phyloP scores from a whole-genome alignment of 2,888 invertebrate genomes.

The Vanessa cardui region DNA sequence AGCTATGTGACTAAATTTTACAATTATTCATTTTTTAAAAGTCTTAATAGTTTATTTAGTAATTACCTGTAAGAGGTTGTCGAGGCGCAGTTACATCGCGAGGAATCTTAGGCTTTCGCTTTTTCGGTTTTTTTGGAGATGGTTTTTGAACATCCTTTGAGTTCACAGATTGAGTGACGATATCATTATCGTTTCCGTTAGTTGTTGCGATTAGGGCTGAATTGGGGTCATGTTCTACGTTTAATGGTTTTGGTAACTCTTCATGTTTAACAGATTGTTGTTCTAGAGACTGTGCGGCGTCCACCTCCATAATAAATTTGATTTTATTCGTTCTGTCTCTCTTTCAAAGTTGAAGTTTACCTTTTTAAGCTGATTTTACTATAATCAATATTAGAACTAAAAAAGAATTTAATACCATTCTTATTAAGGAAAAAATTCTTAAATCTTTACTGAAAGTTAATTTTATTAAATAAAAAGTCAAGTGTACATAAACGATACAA shows the following conservation, averaged over 20 bases:
- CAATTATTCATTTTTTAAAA: too few relatives aligned
- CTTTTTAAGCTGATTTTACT: too few relatives aligned
- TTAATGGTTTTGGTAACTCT: constrained; percentile 38
- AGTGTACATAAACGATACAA: too few relatives aligned
- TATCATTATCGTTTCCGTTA: constrained; percentile 39
- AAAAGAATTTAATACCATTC: too few relatives aligned
- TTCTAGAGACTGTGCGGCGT: constrained; percentile 33
- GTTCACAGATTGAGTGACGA: constrained; percentile 24
- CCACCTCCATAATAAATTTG: constrained; percentile 37
- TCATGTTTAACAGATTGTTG: constrained; percentile 36
- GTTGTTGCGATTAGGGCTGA: constrained; percentile 24
- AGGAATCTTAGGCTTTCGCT: constrained; percentile 86
- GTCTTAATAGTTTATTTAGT: not conserved
- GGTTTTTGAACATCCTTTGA: constrained; percentile 60
- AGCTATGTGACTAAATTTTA: too few relatives aligned
- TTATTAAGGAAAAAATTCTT: too few relatives aligned
- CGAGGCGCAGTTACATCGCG: constrained; percentile 88
- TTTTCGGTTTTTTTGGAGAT: constrained; percentile 80
- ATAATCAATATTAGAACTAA: too few relatives aligned
- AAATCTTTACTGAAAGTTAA: too few relatives aligned
- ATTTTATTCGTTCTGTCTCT: not conserved
- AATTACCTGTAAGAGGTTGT: constrained; percentile 86
- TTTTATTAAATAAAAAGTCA: too few relatives aligned
- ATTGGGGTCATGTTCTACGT: constrained; percentile 36
- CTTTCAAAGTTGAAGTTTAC: too few relatives aligned